A percentile compares a stretch with the other conserved stretches of the same genome.
phyloP scores from a whole-genome alignment of 2,797 vertebrate species.

The Dallia pectoralis region DNA sequence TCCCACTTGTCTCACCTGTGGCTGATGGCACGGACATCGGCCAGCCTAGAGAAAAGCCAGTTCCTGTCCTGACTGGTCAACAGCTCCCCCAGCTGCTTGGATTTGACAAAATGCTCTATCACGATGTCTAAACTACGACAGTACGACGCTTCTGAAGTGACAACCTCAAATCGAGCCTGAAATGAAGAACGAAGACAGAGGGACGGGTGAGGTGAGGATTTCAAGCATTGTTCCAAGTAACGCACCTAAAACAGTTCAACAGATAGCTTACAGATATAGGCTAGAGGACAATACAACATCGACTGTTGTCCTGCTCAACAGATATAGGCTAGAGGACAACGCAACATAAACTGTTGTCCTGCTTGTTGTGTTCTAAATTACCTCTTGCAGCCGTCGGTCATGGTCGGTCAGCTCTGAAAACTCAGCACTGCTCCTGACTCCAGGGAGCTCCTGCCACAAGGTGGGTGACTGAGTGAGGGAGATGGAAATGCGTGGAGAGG shows the following conservation, averaged over 20 bases:
- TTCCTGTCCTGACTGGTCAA: conserved; percentile 87
- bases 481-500: conserved; percentile 81
- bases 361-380: conserved; percentile 49
- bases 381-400: conserved; percentile 92
- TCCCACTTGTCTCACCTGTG: conserved; percentile 72
- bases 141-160: conserved; percentile 94
- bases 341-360: background rate
- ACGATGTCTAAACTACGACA: conserved; percentile 91
- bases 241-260: no score
- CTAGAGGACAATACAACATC: background rate
- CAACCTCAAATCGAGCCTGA: conserved; percentile 93
- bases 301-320: no score
- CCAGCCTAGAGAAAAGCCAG: conserved; percentile 93
- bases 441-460: conserved; percentile 92
- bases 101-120: conserved; percentile 90
- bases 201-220: background rate
- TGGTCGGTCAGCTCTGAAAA: conserved; percentile 83
- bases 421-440: conserved; percentile 76
- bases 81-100: conserved; percentile 74
- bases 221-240: background rate
- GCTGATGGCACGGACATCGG: conserved; percentile 88
- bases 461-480: conserved; percentile 76
- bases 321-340: background rate
- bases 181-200: background rate
- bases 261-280: background rate